These are phyloP conservation scores for Eulacestoma nigropectus DNA, from an alignment of 2,113 vertebrate species.

Conservation along the genomic window DNA sequence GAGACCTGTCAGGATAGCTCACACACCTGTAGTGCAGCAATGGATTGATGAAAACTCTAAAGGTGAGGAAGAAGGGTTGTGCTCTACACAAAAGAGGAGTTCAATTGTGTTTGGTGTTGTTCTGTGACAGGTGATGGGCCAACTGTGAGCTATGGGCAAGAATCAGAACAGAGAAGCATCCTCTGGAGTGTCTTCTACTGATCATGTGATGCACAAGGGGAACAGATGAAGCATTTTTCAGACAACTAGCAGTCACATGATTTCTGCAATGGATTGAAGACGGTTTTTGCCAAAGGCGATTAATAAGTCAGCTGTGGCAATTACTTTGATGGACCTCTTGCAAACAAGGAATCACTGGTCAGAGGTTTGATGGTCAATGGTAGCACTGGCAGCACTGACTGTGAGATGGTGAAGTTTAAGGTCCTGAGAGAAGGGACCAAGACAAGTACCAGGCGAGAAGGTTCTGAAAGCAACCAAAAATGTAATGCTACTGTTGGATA, in stretches of 20 bases:
- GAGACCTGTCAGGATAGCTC: not conserved
- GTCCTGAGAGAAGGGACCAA: not conserved
- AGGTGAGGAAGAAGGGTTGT: not conserved
- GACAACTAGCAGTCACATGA: not conserved
- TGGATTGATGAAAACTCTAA: not conserved
- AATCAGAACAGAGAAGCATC: not conserved
- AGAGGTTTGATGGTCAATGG: not conserved
- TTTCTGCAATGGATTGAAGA: not conserved
- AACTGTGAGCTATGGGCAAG: not conserved
- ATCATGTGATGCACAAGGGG: not conserved
- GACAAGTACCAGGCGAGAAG: fast-evolving
- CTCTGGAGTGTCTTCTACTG: not conserved
- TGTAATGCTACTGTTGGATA: not conserved
- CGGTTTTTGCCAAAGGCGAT: not conserved
- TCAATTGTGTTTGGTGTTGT: not conserved
- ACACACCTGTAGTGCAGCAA: not conserved
- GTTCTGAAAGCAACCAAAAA: not conserved
- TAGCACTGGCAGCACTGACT: not conserved
- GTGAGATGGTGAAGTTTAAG: not conserved
- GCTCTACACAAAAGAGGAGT: not conserved
- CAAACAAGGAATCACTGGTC: not conserved
- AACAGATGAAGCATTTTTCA: not conserved
- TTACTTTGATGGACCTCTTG: not conserved
- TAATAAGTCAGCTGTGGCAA: not conserved
- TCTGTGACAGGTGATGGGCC: not conserved